Percentiles rank a stretch among this genome's conserved stretches.
Conservation (phyloP, 1,140 invertebrate genomes). For the Drosophila lini region DNA sequence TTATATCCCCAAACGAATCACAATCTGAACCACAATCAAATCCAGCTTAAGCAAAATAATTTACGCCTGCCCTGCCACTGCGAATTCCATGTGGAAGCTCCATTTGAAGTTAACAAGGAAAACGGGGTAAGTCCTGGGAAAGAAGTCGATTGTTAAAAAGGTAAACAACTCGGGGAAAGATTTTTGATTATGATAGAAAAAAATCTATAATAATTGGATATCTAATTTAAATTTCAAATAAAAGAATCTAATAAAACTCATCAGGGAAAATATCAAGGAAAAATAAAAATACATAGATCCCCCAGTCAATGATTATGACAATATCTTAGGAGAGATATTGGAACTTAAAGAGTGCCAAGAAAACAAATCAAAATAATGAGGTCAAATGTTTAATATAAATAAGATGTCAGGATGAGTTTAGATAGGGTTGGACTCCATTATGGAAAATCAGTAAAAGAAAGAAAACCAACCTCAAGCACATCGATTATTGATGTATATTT, state of each 20-base stretch:
- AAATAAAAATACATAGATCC: not conserved
- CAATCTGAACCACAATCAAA: not conserved
- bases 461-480: conserved; percentile 10
- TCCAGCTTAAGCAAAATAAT: conserved; percentile 11
- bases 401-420: not conserved
- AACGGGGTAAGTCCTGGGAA: conserved; percentile 64
- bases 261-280: not conserved
- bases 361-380: not conserved
- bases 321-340: too few species aligned
- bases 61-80: conserved; percentile 36
- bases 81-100: conserved; percentile 61
- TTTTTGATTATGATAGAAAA: too few species aligned
- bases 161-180: not conserved
- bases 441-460: not conserved
- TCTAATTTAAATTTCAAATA: not conserved
- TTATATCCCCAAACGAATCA: not conserved
- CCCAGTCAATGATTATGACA: not conserved
- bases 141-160: not conserved
- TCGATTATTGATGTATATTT: conserved; percentile 29
- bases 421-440: conserved; percentile 10
- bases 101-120: conserved; percentile 43
- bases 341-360: not conserved
- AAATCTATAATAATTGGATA: not conserved
- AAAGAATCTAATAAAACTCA: not conserved
- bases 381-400: not conserved